These are phyloP conservation scores for Petrosia ficiformis DNA, from an alignment of 37 sponge, comb jelly and placozoan species.

Conservation along the genomic window DNA sequence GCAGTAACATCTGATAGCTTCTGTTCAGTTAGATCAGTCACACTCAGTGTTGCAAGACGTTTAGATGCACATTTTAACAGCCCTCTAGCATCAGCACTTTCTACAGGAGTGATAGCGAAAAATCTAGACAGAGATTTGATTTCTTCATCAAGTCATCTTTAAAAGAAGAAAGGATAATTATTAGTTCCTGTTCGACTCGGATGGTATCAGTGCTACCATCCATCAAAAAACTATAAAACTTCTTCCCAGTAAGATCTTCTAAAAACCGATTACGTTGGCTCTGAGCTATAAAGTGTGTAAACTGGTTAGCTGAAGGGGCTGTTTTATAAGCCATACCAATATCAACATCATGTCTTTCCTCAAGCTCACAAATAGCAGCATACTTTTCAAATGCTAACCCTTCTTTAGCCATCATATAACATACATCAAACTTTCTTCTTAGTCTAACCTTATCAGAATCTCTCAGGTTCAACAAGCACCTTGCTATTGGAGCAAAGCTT, in stretches of 20 bases:
- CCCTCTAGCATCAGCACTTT: conserved; percentile 54
- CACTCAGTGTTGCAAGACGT: conserved; percentile 32
- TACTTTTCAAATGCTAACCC: conserved; percentile 46
- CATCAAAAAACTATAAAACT: conserved; percentile 62
- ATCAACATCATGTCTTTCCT: conserved; percentile 56
- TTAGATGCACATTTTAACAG: conserved; percentile 37
- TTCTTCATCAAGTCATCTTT: conserved; percentile 25
- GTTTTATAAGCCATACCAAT: conserved; percentile 44
- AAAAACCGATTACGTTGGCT: conserved; percentile 21
- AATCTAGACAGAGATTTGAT: conserved; percentile 19
- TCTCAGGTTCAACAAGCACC: conserved; percentile 19
- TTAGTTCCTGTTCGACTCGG: conserved; percentile 55
- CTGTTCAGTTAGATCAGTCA: conserved; percentile 28
- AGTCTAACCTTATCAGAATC: conserved; percentile 1
- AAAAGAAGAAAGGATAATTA: conserved; percentile 28
- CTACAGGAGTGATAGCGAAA: conserved; percentile 12
- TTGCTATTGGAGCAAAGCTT: conserved; percentile 39
- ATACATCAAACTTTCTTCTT: conserved; percentile 35
- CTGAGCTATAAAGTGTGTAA: conserved; percentile 41
- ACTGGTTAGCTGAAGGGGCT: conserved; percentile 20
- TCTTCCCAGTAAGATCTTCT: neutral
- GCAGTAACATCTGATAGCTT: conserved; percentile 12
- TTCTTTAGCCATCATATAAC: conserved; percentile 33
- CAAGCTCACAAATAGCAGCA: conserved; percentile 27
- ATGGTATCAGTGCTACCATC: conserved; percentile 46